Evolutionary conservation across 2,888 invertebrate genomes (phyloP), one percentile per base, ranked within the genome.

Genomic region (Petrophora chlorosata): DNA sequence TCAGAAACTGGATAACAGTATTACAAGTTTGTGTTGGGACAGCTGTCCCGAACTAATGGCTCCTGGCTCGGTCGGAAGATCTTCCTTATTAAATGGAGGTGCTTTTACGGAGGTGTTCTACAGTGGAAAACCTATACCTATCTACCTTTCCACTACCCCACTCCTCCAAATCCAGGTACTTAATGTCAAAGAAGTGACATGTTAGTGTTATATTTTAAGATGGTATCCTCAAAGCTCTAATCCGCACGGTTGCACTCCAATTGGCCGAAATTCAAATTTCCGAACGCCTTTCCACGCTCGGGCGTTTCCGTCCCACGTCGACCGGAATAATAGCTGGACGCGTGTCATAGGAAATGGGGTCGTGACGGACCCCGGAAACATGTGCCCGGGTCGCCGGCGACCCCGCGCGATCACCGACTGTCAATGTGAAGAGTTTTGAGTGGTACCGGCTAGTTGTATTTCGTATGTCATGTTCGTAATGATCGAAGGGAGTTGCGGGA

Each of bases 281-380:
- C 80, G 74, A 73, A 62, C 64, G 67, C 64, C 62, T 69, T 75
- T 64, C 59, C 63, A 46, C 64, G 67, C 67, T 79, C 79, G 77
- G 73, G 63, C 70, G 71, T 76, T 81, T 84, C 82, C 83, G 82
- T 60, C 62, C 56, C 63, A 57, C 66, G 65, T 70, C 73, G 70
- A 57, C 61, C 69, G 76, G 75, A 67, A 76, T 80, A 80, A 82
- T 81, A 68, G 73, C 72, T 62, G 59, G 59, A 63, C 70, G 68
- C 65, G 66, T 71, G 72, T 68, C 65, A 59, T 67, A 70, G 81
- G 83, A 85, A 82, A 82, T 82, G 72, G 75, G 65, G 61, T 65
- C 75, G 73, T 75, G 81, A 76, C 76, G 68, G 70, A 67, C 69
- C 66, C 79, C 82, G 83, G 82, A 81, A 73, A 61, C 70, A 49